Base-by-base conservation (phyloP, 2,888 invertebrate species). In the Heteromurus nitidus region DNA sequence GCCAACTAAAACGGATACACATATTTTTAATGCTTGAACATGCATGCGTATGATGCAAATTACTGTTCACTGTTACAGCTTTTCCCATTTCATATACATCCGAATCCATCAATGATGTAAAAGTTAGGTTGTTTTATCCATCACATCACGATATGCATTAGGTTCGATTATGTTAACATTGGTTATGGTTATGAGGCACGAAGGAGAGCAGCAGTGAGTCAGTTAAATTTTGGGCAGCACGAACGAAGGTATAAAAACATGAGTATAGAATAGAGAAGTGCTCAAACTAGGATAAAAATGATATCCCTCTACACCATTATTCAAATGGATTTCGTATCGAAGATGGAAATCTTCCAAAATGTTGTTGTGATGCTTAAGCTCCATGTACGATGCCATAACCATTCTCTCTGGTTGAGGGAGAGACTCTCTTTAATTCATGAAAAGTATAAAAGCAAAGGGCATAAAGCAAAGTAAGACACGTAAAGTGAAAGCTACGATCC, bases 341-440 rank as follows among this genome's bases (percentile, higher is more conserved):
- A 77, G 55, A 77, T 69, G 69, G 77, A 69, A 77, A 77, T 69
- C 69, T 69, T 77, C 69, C 77, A 69, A 74, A 75, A 75, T 75
- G 75, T 75, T 67, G 55, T 67, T 74, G 55, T 74, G 13, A 13
- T 36, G 5, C 13, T 36, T 36, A 36, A n/a, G n/a, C n/a, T n/a
- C n/a, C n/a, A n/a, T n/a, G n/a, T n/a, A n/a, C n/a, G n/a, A n/a
- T n/a, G n/a, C n/a, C n/a, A n/a, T n/a, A n/a, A n/a, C n/a, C n/a
- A n/a, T n/a, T n/a, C n/a, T n/a, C n/a, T n/a, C n/a, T n/a, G n/a
- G n/a, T n/a, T n/a, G n/a, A n/a, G n/a, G n/a, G n/a, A n/a, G n/a
- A n/a, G n/a, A n/a, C n/a, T n/a, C n/a, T n/a, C n/a, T n/a, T n/a
- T n/a, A n/a, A n/a, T n/a, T n/a, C n/a, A n/a, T n/a, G n/a, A n/a